Base-by-base conservation (phyloP, 2,797 vertebrate genomes). In the Protosalanx chinensis region DNA sequence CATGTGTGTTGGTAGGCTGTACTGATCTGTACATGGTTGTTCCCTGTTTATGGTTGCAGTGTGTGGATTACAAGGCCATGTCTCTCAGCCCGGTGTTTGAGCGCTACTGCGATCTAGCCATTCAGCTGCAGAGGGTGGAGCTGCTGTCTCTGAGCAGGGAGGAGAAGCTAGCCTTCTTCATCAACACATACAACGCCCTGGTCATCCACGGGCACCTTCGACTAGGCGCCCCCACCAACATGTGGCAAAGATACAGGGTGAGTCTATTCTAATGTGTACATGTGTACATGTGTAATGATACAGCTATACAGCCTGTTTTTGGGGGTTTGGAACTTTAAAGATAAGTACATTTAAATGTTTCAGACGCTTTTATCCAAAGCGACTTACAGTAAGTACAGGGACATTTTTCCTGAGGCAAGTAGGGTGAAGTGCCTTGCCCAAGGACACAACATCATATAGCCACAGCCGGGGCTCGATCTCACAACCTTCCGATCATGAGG, bases 141-240 rank as follows among this genome's bases (percentile, higher is more conserved):
- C 85, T 94, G 70, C 85, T 86, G 1, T 87, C 90, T 0, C 84
- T 94, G 75, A 92, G 84, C 77, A 84, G 89, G 0, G 91, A 94
- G 73, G 92, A 94, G 82, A 94, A 91, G 79, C 88, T 94, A 78
- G 91, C 93, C 79, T 94, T 94, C 86, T 94, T 94, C 78, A 94
- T 94, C 81, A 94, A 94, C 82, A 87, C 91, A 83, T 94, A 94
- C 86, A 94, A 94, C 3, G 90, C 91, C 58, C 81, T 94, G 79
- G 93, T 94, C 82, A 94, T 94, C 78, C 93, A 94, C 2, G 93
- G 93, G 3, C 88, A 86, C 78, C 84, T 94, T 1, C 87, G 86
- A 30, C 70, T 93, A 16, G 92, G 93, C 27, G 75, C 88, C 12
- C 93, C 93, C 53, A 92, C 90, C 82, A 94, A 91, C 84, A 83